Base-by-base conservation (phyloP, 2,888 invertebrate species). In the Carabus problematicus region DNA sequence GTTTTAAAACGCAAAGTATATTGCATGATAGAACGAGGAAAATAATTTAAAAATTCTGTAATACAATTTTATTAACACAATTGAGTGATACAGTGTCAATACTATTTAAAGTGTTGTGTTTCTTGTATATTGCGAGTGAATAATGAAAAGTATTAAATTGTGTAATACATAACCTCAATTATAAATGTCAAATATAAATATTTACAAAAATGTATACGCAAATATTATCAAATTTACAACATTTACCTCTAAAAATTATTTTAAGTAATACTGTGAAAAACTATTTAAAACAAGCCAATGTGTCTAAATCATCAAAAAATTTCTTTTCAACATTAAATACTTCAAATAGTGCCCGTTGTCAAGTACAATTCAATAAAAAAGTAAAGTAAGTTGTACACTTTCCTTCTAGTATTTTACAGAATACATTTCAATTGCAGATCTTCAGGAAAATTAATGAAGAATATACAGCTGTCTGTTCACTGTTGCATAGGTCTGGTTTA, bases 381-480 rank as follows among this genome's bases (percentile, higher is more conserved):
- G 67, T 60, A 54, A 41, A 14, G 29, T 3, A 2, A 29, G 29
- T 29, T 29, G 29, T 29, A 29, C 2, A 29, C 6, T 29, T 3
- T 29, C 2, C 6, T 29, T 29, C 29, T 29, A 6, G 29, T 29
- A 2, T 29, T 29, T 29, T 29, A 29, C 6, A 11, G 1, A 52
- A 52, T 52, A 52, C 2, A 29, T 29, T 29, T 3, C 6, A 14
- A 16, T 52, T 52, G 6, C 70, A 82, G 81, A 64, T 72, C 54
- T 71, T 71, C 60, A 74, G 67, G 70, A 73, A 76, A 70, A 80
- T 85, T 41, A 80, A 84, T 74, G 83, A 79, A 62, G 89, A 89
- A 79, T 87, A 85, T 73, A 83, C 83, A 74, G 87, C 87, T 49
- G 84, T 86, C n/a, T 84, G 84, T 75, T 78, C 83, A 0, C 74